phyloP scores from a whole-genome alignment of 1,140 invertebrate species.

The Calliopsis andreniformis region DNA sequence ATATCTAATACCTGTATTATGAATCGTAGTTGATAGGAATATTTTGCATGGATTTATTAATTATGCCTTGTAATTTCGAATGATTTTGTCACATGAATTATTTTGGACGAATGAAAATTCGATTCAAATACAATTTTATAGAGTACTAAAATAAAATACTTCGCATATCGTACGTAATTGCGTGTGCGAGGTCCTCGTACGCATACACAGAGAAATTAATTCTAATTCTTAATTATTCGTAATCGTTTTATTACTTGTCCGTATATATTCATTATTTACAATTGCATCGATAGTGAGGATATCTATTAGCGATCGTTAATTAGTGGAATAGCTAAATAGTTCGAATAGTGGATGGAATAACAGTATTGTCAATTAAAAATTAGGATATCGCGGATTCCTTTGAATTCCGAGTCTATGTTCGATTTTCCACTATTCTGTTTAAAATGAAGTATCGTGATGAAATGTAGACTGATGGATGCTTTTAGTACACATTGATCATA shows the following conservation, averaged over 20 bases:
- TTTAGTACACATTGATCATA: neutral
- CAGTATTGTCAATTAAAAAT: conserved; percentile 70
- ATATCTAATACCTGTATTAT: neutral
- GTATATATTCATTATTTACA: conserved; percentile 42
- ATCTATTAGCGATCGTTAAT: conserved; percentile 45
- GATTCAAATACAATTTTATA: neutral
- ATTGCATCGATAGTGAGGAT: conserved; percentile 42
- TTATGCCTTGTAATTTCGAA: neutral
- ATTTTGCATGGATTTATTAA: neutral
- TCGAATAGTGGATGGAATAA: conserved; percentile 66
- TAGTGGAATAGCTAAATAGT: conserved; percentile 50
- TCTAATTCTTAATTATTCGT: neutral
- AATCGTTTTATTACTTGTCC: conserved; percentile 7
- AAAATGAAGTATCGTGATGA: neutral
- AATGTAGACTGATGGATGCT: neutral
- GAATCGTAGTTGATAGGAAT: neutral
- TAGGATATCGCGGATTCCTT: conserved; percentile 52
- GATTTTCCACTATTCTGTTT: conserved; percentile 47
- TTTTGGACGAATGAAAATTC: neutral
- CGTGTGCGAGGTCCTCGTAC: too few species aligned
- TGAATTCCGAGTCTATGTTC: conserved; percentile 7
- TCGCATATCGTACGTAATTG: too few species aligned
- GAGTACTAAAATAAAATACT: neutral
- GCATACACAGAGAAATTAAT: conserved; percentile 25
- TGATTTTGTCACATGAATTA: neutral